phyloP scores from a whole-genome alignment of 2,797 vertebrate genomes.

The Jordanella pulchra region DNA sequence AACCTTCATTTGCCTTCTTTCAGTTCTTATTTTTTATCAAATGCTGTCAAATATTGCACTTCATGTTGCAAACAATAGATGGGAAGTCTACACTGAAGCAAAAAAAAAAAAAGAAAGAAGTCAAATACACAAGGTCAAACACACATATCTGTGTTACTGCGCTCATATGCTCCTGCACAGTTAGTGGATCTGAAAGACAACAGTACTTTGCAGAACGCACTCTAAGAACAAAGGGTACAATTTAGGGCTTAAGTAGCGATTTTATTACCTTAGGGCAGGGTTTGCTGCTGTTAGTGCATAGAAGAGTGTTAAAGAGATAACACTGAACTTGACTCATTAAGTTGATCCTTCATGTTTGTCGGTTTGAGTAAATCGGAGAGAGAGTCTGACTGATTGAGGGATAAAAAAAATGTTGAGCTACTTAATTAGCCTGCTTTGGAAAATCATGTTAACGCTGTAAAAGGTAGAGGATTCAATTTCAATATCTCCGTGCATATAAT shows the following conservation, averaged over 20 bases:
- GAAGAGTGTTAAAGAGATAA: constrained; percentile 51
- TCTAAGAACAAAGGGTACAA: constrained; percentile 52
- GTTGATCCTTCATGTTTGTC: constrained; percentile 23
- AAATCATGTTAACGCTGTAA: constrained; percentile 62
- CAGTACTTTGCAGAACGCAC: constrained; percentile 35
- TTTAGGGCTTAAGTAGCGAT: constrained; percentile 56
- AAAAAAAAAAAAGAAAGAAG: too few relatives aligned
- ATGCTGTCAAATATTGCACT: constrained; percentile 42
- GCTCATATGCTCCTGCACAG: constrained; percentile 16
- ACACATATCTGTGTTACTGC: neutral
- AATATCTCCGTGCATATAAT: constrained; percentile 48
- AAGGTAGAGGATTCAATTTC: constrained; percentile 65
- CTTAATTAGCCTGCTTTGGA: constrained; percentile 69
- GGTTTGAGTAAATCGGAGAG: constrained; percentile 23
- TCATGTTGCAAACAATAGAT: constrained; percentile 24
- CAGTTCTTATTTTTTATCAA: constrained; percentile 37
- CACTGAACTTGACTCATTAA: constrained; percentile 58
- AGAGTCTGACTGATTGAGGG: constrained; percentile 11
- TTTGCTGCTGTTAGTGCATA: constrained; percentile 64
- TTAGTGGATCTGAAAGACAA: constrained; percentile 23
- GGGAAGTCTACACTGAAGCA: constrained; percentile 5
- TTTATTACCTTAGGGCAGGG: constrained; percentile 41
- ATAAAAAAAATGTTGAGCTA: constrained; percentile 34
- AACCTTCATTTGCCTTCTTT: constrained; percentile 60
- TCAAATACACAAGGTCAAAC: neutral